Conservation (phyloP, 2,113 vertebrate species). For the Trematocara nigrifrons region DNA sequence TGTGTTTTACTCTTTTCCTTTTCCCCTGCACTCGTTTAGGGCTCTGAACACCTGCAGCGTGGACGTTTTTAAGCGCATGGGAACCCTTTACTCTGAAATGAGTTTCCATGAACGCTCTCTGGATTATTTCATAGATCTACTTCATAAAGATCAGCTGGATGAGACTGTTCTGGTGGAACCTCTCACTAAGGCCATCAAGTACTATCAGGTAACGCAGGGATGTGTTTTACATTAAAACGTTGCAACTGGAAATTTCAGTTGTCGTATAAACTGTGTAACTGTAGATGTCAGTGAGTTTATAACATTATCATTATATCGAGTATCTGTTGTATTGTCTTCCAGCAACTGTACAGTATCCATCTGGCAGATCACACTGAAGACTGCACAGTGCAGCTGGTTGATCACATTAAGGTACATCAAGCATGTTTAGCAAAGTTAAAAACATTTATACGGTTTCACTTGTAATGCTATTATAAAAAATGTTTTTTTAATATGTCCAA, state of each 20-base stretch:
- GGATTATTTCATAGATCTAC: constrained; percentile 91
- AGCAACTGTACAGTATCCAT: constrained; percentile 96
- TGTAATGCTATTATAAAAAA: background rate
- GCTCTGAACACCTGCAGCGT: constrained; percentile 85
- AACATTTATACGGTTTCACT: rapidly evolving
- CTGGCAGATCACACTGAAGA: constrained; percentile 86
- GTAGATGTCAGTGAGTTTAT: background rate
- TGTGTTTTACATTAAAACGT: background rate
- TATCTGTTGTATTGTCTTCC: background rate
- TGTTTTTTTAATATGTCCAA: background rate
- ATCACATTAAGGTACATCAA: constrained; percentile 82
- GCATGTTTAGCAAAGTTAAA: background rate
- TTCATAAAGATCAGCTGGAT: constrained; percentile 95
- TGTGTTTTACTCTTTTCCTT: background rate
- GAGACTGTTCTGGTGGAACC: constrained; percentile 95
- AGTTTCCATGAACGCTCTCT: constrained; percentile 91
- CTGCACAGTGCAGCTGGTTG: constrained; percentile 90
- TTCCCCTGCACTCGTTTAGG: constrained; percentile 51
- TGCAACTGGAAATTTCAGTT: background rate
- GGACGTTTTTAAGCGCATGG: constrained; percentile 92
- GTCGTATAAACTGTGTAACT: too few relatives aligned
- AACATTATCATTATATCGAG: background rate
- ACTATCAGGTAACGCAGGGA: constrained; percentile 85
- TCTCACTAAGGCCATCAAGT: constrained; percentile 96
- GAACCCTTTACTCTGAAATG: constrained; percentile 91